A percentile compares a stretch with the other conserved stretches of the same genome.
These are phyloP conservation scores for Aratinga solstitialis DNA, from an alignment of 2,797 vertebrate species.

Conservation along the genomic window DNA sequence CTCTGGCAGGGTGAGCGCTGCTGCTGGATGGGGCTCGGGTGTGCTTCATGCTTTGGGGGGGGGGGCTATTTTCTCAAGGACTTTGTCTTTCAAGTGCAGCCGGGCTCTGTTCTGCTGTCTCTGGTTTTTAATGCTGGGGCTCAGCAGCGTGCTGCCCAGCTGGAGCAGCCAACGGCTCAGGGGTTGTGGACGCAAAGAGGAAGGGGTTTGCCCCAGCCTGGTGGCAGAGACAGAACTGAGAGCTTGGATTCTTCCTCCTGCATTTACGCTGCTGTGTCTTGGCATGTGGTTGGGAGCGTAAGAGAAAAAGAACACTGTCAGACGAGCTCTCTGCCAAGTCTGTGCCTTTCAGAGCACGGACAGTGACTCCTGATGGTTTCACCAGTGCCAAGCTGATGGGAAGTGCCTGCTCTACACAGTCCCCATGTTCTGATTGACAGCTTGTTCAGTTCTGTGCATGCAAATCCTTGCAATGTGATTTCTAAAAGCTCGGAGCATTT, in stretches of 20 bases:
- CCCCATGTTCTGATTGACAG: not conserved
- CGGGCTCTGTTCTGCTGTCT: not conserved
- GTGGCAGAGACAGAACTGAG: not conserved
- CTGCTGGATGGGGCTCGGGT: accelerated
- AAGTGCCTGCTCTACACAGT: not conserved
- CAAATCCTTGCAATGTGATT: not conserved
- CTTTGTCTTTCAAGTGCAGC: not conserved
- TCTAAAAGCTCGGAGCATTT: not conserved
- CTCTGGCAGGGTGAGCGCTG: not conserved
- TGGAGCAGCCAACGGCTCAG: not conserved
- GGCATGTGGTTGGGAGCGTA: accelerated
- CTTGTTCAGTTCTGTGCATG: not conserved
- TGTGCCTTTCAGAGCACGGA: not conserved
- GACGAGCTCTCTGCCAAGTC: accelerated
- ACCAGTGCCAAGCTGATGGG: not conserved
- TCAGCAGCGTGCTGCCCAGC: not conserved
- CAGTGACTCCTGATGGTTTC: not conserved
- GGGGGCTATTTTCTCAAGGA: not conserved
- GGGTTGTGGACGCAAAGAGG: accelerated
- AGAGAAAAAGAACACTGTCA: not conserved
- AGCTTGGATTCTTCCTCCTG: not conserved
- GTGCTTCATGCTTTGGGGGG: not conserved
- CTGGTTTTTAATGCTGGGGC: not conserved
- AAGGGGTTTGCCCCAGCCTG: not conserved
- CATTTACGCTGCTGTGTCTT: not conserved